A percentile compares a stretch with the other conserved stretches of the same genome.
Conservation (phyloP, 2,113 vertebrate species). For the Dipodomys ordii region DNA sequence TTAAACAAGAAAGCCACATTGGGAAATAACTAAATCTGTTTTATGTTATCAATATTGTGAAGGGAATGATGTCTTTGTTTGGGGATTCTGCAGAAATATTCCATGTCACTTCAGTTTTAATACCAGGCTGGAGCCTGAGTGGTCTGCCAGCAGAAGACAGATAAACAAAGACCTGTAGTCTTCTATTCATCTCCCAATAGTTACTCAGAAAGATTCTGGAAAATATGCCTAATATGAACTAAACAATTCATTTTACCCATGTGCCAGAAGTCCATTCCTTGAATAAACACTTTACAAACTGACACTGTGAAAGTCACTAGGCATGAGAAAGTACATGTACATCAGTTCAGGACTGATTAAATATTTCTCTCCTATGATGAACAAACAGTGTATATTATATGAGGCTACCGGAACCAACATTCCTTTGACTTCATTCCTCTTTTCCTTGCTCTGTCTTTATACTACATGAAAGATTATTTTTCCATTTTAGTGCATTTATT, state of each 20-base stretch:
- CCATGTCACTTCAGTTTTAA: slow-evolving; percentile 91
- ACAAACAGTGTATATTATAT: slow-evolving; percentile 82
- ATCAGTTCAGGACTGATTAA: slow-evolving; percentile 85
- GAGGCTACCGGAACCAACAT: slow-evolving; percentile 78
- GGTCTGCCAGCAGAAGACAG: slow-evolving; percentile 90
- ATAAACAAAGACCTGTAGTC: slow-evolving; percentile 92
- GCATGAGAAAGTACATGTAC: slow-evolving; percentile 86
- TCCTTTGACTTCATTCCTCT: slow-evolving; percentile 64
- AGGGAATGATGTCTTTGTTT: slow-evolving; percentile 93
- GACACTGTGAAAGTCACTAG: slow-evolving; percentile 88
- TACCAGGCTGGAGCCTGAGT: slow-evolving; percentile 93
- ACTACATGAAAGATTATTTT: slow-evolving; percentile 86
- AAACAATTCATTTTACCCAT: slow-evolving; percentile 89
- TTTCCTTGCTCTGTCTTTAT: slow-evolving; percentile 68
- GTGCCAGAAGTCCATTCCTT: slow-evolving; percentile 88
- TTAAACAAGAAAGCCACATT: slow-evolving; percentile 81
- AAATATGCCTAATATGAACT: slow-evolving; percentile 86
- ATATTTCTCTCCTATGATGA: slow-evolving; percentile 87
- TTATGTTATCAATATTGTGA: slow-evolving; percentile 89
- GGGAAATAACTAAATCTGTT: slow-evolving; percentile 83
- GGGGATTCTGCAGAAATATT: slow-evolving; percentile 92
- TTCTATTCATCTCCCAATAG: slow-evolving; percentile 87
- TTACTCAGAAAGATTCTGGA: slow-evolving; percentile 87
- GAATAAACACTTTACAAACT: slow-evolving; percentile 89
- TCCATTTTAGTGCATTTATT: slow-evolving; percentile 85